These are phyloP conservation scores for Enteromius argenteus DNA, from an alignment of 2,797 vertebrate genomes.

Conservation along the genomic window DNA sequence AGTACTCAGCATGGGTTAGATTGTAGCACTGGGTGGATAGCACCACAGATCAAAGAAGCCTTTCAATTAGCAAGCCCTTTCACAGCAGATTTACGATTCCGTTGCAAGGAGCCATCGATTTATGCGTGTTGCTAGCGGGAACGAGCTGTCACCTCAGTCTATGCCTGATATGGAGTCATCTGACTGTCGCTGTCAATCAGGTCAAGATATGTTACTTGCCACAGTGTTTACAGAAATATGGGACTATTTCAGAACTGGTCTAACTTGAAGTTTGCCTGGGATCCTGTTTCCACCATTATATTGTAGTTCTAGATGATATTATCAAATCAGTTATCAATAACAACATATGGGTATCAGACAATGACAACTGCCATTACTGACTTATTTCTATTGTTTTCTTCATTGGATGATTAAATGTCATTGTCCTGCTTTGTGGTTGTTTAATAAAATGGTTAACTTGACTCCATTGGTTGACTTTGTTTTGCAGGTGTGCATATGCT, in stretches of 20 bases:
- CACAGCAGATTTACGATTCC: conserved; percentile 18
- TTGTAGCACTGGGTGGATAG: neutral
- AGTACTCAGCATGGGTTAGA: conserved; percentile 4
- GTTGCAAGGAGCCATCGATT: conserved; percentile 5
- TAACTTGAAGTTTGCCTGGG: conserved; percentile 7
- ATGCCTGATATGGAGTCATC: conserved; percentile 3
- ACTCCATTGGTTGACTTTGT: conserved; percentile 16
- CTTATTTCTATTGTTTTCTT: neutral
- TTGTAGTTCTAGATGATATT: neutral
- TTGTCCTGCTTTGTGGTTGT: conserved; percentile 23
- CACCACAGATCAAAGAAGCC: conserved; percentile 33
- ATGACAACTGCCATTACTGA: neutral
- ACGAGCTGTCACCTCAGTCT: conserved; percentile 3
- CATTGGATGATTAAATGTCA: conserved; percentile 18
- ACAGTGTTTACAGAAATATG: neutral
- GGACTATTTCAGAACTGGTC: neutral
- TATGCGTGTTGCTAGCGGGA: neutral
- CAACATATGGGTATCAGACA: neutral
- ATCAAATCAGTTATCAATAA: neutral
- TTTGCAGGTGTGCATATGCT: conserved; percentile 85
- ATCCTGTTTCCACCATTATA: neutral
- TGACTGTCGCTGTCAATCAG: conserved; percentile 23
- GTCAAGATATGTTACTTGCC: neutral
- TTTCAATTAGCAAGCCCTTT: conserved; percentile 32
- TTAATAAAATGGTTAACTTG: conserved; percentile 8